A percentile compares a stretch with the other conserved stretches of the same genome.
These are phyloP conservation scores for Cisticola juncidis DNA, from an alignment of 2,113 vertebrate genomes.

Conservation along the genomic window DNA sequence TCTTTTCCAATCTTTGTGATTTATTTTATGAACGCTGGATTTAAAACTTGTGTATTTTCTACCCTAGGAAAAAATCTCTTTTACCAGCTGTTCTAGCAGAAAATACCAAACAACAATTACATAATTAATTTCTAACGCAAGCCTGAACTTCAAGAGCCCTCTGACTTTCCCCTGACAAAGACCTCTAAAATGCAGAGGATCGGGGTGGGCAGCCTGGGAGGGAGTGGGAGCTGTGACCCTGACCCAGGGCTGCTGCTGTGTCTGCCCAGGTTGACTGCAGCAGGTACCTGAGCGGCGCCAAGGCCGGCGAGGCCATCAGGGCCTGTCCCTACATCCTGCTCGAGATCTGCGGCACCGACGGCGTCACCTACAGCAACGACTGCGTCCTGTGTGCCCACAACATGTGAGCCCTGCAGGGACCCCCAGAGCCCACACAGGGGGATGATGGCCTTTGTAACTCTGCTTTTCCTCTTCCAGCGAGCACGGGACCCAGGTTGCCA, in stretches of 20 bases:
- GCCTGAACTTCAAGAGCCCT: background rate
- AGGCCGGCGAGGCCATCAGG: fast-evolving
- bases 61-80: background rate
- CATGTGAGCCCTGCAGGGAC: background rate
- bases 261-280: conserved; percentile 27
- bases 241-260: background rate
- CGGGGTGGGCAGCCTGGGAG: background rate
- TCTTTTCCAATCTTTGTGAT: background rate
- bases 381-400: conserved; percentile 39
- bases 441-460: background rate
- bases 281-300: background rate
- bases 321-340: conserved; percentile 37
- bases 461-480: background rate
- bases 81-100: background rate
- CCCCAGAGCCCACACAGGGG: background rate
- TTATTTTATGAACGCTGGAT: background rate
- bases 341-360: conserved; percentile 8
- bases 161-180: background rate
- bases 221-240: background rate
- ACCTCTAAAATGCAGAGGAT: background rate
- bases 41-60: background rate
- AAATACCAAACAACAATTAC: background rate
- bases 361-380: conserved; percentile 32
- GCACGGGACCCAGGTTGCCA: background rate
- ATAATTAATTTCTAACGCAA: background rate